phyloP scores from a whole-genome alignment of 2,888 invertebrate species.

The Eilema depressum region DNA sequence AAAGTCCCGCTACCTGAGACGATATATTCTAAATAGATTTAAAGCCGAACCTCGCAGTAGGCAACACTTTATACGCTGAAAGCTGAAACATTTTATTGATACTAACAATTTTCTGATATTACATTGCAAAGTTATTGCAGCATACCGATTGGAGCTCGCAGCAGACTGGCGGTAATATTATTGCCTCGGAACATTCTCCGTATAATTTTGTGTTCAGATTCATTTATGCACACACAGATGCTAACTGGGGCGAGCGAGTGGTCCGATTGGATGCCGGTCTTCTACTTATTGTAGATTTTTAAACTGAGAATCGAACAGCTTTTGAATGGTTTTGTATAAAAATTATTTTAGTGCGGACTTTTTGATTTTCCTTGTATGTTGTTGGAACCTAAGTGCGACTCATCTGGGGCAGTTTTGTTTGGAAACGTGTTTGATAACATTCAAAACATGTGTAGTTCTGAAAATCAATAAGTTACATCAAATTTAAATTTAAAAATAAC shows the following conservation, averaged over 20 bases:
- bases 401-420: no score
- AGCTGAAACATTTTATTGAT: conserved; percentile 46
- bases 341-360: no score
- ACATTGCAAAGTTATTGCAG: conserved; percentile 42
- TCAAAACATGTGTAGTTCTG: no score
- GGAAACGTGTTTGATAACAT: no score
- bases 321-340: neutral
- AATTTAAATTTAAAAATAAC: no score
- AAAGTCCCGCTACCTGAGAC: conserved; percentile 38
- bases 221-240: neutral
- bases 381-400: neutral
- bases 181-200: neutral
- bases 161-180: conserved; percentile 27
- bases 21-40: conserved; percentile 55
- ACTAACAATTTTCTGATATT: conserved; percentile 50
- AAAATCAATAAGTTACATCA: no score
- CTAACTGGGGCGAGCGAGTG: neutral
- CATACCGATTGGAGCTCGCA: conserved; percentile 20
- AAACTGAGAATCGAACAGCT: neutral
- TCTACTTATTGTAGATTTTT: neutral
- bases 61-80: conserved; percentile 50
- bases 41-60: conserved; percentile 33
- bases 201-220: neutral
- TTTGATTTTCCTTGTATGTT: neutral
- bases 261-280: neutral